A percentile compares a stretch with the other conserved stretches of the same genome.
Conservation (phyloP, 2,797 vertebrate species). For the Rachycentron canadum region DNA sequence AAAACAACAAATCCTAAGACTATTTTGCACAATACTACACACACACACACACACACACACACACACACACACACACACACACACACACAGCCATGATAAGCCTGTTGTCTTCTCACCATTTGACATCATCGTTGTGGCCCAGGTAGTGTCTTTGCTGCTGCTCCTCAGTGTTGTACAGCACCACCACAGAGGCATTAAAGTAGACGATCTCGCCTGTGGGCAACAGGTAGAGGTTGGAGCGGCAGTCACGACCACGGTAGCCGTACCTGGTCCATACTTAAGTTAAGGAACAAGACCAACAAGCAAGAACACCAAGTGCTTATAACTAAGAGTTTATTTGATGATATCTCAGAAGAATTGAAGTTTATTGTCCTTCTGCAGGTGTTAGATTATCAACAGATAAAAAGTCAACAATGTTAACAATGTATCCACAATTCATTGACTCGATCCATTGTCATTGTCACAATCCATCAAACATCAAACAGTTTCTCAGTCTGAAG, state of each 20-base stretch:
- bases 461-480: not conserved
- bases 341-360: not conserved
- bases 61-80: no score
- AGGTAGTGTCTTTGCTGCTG: slow-evolving; percentile 94
- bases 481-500: slow-evolving; percentile 66
- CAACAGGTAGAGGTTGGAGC: slow-evolving; percentile 92
- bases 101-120: slow-evolving; percentile 85
- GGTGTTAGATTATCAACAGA: not conserved
- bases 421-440: not conserved
- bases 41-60: no score
- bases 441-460: no score
- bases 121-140: slow-evolving; percentile 94
- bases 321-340: not conserved
- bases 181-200: slow-evolving; percentile 92
- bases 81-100: no score
- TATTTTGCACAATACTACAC: no score
- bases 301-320: not conserved
- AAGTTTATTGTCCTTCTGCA: not conserved
- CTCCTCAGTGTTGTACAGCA: slow-evolving; percentile 92
- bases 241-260: slow-evolving; percentile 92
- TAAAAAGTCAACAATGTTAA: not conserved
- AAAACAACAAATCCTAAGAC: no score
- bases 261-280: slow-evolving; percentile 84
- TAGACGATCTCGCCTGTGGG: slow-evolving; percentile 95
- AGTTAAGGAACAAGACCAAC: slow-evolving; percentile 69